Base-by-base conservation (phyloP, 30 jellyfish, hydroid and myxozoan species). In the Nemopilema nomurai region DNA sequence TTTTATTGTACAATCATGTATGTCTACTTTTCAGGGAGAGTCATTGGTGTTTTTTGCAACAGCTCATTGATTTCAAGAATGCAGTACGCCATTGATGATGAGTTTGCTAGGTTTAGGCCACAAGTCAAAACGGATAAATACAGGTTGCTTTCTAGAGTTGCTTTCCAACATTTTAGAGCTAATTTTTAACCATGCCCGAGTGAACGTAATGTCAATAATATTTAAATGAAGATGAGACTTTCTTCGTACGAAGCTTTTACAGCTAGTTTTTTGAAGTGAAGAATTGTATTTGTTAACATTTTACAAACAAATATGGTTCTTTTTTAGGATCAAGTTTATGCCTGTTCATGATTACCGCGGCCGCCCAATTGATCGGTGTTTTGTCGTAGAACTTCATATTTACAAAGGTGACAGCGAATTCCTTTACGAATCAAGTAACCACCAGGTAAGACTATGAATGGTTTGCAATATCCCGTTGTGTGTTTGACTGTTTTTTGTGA, bases 361-460 rank as follows among this genome's bases (percentile, higher is more conserved):
- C 21, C 29, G 51, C 18, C 4, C 62, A 25, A 49, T 71, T 25
- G 16, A 26, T 16, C 76, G 64, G 18, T 51, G 33, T n/a, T 49
- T 67, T 27, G 97, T 87, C n/a, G 76, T 93, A 18, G 98, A 93
- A 79, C 32, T 93, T 0, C 84, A 68, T 51, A 74, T 93, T 50
- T 67, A 73, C 22, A 83, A 88, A 73, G 98, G 98, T 13, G 90
- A 74, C 49, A 71, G 57, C 4, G 84, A 64, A 16, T 75, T 76
- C 33, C 73, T 93, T 20, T 93, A 93, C 65, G 98, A 93, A 80
- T 77, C 90, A 32, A 88, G 97, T 8, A 65, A 72, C 8, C 98
- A 93, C 52, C 78, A 93, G 93, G 98, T 93, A 73, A 18, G 23
- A 22, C 69, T 18, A 9, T 1, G 22, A 30, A 23, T 4, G 1